Evolutionary conservation across 2,113 vertebrate species (phyloP).

Genomic region (Theristicus caerulescens): DNA sequence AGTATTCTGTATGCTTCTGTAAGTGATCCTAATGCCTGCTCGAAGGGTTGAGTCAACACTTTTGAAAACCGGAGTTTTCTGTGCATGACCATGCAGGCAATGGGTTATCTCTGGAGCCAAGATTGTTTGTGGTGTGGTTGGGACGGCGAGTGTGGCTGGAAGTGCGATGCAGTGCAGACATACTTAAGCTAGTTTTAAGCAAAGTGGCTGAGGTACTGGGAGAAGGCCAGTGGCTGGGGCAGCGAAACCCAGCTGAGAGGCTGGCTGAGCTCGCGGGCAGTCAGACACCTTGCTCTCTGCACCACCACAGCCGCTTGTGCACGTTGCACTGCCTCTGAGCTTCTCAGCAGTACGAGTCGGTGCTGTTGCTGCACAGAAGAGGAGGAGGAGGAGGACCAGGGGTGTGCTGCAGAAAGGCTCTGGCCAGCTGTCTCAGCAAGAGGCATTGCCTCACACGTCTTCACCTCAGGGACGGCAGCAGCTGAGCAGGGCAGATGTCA

Average conservation of each 20-base stretch:
- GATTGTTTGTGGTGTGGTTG: accelerated
- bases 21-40: not conserved
- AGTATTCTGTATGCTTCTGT: conserved; percentile 27
- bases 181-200: not conserved
- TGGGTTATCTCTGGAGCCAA: not conserved
- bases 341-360: not conserved
- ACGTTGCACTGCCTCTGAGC: accelerated
- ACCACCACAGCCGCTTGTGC: accelerated
- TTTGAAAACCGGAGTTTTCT: not conserved
- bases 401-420: not conserved
- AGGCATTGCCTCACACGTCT: not conserved
- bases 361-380: not conserved
- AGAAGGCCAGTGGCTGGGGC: not conserved
- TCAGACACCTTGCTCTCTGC: not conserved
- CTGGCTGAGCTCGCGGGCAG: not conserved
- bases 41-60: not conserved
- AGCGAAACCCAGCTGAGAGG: not conserved
- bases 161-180: not conserved
- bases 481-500: not conserved
- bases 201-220: not conserved
- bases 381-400: not conserved
- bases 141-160: not conserved
- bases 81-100: not conserved
- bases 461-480: not conserved
- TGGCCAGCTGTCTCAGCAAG: not conserved